A percentile compares a stretch with the other conserved stretches of the same genome.
These are phyloP conservation scores for Leptopilina boulardi DNA, from an alignment of 1,140 invertebrate species.

Conservation along the genomic window DNA sequence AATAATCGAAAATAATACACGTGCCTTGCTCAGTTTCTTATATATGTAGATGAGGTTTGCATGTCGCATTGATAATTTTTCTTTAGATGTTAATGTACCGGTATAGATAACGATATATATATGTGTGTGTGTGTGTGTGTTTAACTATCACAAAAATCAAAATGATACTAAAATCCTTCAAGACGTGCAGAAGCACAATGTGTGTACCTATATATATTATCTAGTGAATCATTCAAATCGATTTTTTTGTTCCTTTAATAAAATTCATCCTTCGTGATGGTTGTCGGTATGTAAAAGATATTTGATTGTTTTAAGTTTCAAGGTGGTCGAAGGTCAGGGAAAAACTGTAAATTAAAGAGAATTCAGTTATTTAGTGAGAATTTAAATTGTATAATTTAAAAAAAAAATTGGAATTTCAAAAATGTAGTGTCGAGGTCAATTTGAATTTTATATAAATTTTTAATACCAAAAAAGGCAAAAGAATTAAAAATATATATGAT, in stretches of 20 bases:
- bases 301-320: too few species aligned
- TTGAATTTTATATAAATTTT: too few species aligned
- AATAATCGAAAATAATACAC: conserved; percentile 13
- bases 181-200: not conserved
- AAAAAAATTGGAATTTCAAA: too few species aligned
- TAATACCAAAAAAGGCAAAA: too few species aligned
- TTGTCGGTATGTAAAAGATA: not conserved
- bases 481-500: too few species aligned
- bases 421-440: too few species aligned
- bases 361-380: too few species aligned
- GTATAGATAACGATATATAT: not conserved
- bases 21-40: not conserved
- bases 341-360: too few species aligned
- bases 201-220: not conserved
- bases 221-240: conserved; percentile 19
- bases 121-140: not conserved
- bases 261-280: not conserved
- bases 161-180: not conserved
- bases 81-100: not conserved
- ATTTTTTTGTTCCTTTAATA: conserved; percentile 12
- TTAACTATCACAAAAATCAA: not conserved
- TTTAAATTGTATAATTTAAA: too few species aligned
- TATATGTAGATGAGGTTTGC: conserved; percentile 4
- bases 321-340: too few species aligned
- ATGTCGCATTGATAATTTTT: conserved; percentile 6